Conservation (phyloP, 2,888 invertebrate species). For the Xylota sylvarum region DNA sequence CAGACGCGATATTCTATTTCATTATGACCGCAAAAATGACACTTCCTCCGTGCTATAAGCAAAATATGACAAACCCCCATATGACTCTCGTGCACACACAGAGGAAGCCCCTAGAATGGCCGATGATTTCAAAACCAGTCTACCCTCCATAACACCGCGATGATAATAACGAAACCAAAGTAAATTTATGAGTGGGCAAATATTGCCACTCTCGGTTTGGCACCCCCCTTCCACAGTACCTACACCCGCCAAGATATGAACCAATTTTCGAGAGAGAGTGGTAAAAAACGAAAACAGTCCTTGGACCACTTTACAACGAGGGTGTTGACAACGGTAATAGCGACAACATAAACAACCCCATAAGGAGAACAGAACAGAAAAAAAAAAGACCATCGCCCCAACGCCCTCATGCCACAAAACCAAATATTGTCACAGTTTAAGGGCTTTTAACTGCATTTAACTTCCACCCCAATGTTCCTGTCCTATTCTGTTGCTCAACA, state of each 20-base stretch:
- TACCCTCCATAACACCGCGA: slow-evolving; percentile 42
- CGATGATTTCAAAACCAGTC: slow-evolving; percentile 60
- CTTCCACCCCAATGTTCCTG: slow-evolving; percentile 50
- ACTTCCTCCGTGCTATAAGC: not conserved
- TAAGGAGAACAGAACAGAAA: slow-evolving; percentile 6
- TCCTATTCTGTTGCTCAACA: slow-evolving; percentile 27
- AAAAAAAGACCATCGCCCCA: slow-evolving; percentile 34
- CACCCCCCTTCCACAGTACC: not conserved
- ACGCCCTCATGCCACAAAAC: slow-evolving; percentile 62
- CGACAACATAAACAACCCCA: slow-evolving; percentile 69
- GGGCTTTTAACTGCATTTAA: slow-evolving; percentile 75
- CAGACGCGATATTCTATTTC: slow-evolving; percentile 46
- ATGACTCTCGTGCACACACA: slow-evolving; percentile 21
- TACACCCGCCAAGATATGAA: slow-evolving; percentile 38
- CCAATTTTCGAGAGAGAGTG: slow-evolving; percentile 45
- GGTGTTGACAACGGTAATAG: slow-evolving; percentile 73
- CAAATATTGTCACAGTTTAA: slow-evolving; percentile 72
- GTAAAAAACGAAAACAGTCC: slow-evolving; percentile 53
- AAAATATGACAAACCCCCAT: slow-evolving; percentile 28
- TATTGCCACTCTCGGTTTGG: slow-evolving; percentile 66
- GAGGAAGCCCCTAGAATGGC: slow-evolving; percentile 1
- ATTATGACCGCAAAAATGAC: slow-evolving; percentile 61
- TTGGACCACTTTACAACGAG: slow-evolving; percentile 71
- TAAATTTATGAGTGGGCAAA: slow-evolving; percentile 74
- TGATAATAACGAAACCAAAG: slow-evolving; percentile 73